Percentiles rank a stretch among this genome's conserved stretches.
Conservation (phyloP, 2,888 invertebrate species). For the Eupithecia insigniata region DNA sequence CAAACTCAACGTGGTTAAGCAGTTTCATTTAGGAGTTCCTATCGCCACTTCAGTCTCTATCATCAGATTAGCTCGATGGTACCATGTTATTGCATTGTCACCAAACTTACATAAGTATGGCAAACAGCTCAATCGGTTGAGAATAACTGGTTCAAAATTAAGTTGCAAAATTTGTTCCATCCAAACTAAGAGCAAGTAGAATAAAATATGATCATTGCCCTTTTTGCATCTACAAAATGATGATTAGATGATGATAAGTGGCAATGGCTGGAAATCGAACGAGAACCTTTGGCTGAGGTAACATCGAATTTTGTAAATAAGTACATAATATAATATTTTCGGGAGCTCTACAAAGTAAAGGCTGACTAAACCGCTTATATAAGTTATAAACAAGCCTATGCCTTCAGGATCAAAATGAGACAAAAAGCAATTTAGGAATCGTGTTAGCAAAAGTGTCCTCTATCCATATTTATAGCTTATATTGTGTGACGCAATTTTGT, state of each 20-base stretch:
- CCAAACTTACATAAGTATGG: too few relatives aligned
- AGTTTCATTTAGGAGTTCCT: too few relatives aligned
- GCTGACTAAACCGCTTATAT: not conserved
- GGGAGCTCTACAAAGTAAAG: not conserved
- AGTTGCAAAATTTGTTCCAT: too few relatives aligned
- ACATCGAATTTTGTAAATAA: not conserved
- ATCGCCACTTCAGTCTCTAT: too few relatives aligned
- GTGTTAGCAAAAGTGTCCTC: not conserved
- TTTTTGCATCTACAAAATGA: not conserved
- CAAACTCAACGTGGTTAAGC: too few relatives aligned
- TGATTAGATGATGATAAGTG: not conserved
- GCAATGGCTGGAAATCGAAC: not conserved
- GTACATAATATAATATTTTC: too few relatives aligned
- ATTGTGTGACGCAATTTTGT: not conserved
- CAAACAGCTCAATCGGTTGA: too few relatives aligned
- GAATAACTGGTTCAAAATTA: too few relatives aligned
- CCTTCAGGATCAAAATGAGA: not conserved
- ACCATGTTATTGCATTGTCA: too few relatives aligned
- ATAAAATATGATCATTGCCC: not conserved
- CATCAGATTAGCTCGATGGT: too few relatives aligned
- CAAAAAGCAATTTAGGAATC: not conserved
- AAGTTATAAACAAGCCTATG: not conserved
- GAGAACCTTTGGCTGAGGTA: too few relatives aligned
- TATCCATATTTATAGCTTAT: constrained; percentile 2
- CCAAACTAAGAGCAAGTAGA: too few relatives aligned